Percentiles rank a stretch among this genome's conserved stretches.
phyloP scores from a whole-genome alignment of 2,888 invertebrate genomes.

The Athalia rosae region DNA sequence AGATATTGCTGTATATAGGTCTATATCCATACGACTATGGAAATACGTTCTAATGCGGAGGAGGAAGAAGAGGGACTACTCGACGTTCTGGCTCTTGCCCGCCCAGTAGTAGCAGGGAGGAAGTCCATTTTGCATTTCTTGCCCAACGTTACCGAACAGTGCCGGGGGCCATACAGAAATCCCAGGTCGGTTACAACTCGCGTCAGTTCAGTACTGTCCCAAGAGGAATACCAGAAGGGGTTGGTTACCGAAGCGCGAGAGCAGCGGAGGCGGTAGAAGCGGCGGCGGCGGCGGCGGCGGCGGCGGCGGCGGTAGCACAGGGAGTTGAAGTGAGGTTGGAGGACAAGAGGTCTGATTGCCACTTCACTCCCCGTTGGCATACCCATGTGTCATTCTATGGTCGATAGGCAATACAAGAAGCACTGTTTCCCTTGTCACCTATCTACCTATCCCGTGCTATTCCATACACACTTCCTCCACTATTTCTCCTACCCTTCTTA shows the following conservation, averaged over 20 bases:
- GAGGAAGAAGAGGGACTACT: no score
- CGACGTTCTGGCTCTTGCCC: background rate
- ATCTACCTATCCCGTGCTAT: no score
- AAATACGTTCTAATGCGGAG: no score
- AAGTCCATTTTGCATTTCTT: constrained; percentile 36
- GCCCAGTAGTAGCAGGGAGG: constrained; percentile 9
- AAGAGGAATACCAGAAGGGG: constrained; percentile 33
- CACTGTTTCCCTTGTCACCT: constrained; percentile 30
- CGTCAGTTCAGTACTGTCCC: constrained; percentile 35
- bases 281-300: background rate
- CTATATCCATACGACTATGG: no score
- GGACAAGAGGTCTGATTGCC: constrained; percentile 45
- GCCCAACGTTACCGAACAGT: background rate
- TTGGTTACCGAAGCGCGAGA: no score
- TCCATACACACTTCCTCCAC: no score
- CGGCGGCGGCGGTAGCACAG: background rate
- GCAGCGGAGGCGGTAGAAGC: background rate
- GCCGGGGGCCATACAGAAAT: background rate
- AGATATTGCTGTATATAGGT: no score
- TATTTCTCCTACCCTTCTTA: no score
- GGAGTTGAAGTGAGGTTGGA: constrained; percentile 42
- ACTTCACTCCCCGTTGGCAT: constrained; percentile 37
- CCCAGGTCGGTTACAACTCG: constrained; percentile 37
- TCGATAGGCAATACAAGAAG: constrained; percentile 51
- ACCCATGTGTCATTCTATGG: constrained; percentile 43